Base-by-base conservation (phyloP, 1,140 invertebrate species). In the Drosophila quadrilineata region DNA sequence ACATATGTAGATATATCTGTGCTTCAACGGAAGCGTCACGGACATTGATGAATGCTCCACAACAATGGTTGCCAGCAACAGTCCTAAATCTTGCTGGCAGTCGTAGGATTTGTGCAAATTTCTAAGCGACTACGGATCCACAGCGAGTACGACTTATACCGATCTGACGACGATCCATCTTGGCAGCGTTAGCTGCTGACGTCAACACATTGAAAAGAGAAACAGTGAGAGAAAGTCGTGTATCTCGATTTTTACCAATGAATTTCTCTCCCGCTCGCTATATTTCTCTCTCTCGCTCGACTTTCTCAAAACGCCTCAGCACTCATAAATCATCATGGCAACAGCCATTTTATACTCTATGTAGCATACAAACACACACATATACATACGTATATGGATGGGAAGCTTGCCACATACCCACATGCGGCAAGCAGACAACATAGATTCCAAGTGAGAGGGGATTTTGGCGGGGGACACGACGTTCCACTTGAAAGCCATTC, bases 401-500 rank as follows among this genome's bases (percentile, higher is more conserved):
- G 41, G 41, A 36, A 75, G 54, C 56, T 58, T 64, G 53, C 19
- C 56, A 63, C 62, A 66, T 72, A 46, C 56, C 45, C 58, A 71
- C 50, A 45, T 63, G 35, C 41, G 12, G 45, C 41, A 8, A 33
- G 28, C 60, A 60, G 36, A 28, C 52, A 48, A 56, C 58, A 54
- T 62, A 57, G 63, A 38, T 36, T 67, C 48, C 60, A 59, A 40
- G 38, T 58, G 43, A 56, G 46, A 60, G 64, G 53, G 59, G 64
- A 65, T 24, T 50, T 54, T 40, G 67, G 58, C 48, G 71, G 70
- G n/a, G n/a, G n/a, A n/a, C n/a, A n/a, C 82, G 69, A 60, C 74
- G 77, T 75, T 72, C 77, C 71, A 87, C 84, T 77, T 87, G 77
- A 85, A 71, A 79, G 65, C 77, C 84, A 87, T 87, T 73, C 64